Percentiles rank a stretch among this genome's conserved stretches.
Conservation (phyloP, 2,113 vertebrate species). For the Tangachromis dhanisi region DNA sequence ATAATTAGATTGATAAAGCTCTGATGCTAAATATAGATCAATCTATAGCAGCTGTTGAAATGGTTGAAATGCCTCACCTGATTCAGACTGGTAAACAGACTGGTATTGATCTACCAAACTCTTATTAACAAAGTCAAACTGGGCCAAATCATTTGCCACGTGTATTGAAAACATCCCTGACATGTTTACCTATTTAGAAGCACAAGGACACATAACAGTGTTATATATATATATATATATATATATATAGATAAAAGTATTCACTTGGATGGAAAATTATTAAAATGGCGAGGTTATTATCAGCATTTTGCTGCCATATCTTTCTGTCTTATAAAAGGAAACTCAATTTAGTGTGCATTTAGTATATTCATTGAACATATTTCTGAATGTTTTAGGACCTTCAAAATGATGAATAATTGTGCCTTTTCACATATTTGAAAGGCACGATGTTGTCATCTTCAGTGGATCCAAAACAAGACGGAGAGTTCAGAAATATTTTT, state of each 20-base stretch:
- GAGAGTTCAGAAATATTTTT: background rate
- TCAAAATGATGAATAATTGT: background rate
- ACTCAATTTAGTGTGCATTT: background rate
- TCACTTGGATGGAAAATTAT: background rate
- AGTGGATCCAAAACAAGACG: background rate
- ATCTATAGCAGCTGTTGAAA: background rate
- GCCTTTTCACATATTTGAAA: background rate
- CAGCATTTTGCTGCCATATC: background rate
- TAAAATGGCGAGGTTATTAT: background rate
- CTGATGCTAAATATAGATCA: background rate
- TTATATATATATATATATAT: background rate
- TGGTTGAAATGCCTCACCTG: background rate
- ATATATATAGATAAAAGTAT: background rate
- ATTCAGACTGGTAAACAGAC: background rate
- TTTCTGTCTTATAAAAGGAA: background rate
- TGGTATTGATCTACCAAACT: background rate
- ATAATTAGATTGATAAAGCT: background rate
- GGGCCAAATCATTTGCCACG: rapidly evolving
- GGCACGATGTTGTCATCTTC: background rate
- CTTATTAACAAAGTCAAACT: background rate
- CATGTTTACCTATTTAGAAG: background rate
- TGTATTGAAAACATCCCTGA: background rate
- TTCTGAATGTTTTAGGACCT: background rate
- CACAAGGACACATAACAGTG: background rate
- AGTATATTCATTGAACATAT: background rate